Evolutionary conservation across 2,113 vertebrate species (phyloP).

Genomic region (Glareola pratincola): DNA sequence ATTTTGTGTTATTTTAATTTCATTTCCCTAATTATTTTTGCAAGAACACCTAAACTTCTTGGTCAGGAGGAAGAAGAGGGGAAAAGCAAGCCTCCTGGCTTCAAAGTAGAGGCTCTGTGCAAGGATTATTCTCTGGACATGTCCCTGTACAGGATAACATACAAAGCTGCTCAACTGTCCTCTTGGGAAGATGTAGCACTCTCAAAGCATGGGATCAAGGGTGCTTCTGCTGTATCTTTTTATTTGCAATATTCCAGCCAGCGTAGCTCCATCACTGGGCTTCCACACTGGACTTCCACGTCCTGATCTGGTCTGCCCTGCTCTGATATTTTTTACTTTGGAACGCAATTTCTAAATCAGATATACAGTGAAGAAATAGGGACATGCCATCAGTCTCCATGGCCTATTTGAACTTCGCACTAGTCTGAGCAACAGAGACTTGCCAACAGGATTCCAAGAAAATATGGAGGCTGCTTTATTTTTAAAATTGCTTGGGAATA

Average conservation of each 20-base stretch:
- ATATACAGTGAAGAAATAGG: neutral
- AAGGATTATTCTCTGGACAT: neutral
- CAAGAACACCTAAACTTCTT: neutral
- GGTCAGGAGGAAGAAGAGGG: neutral
- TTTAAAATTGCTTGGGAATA: slow-evolving; percentile 40
- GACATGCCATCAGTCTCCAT: slow-evolving; percentile 15
- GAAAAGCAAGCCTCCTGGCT: neutral
- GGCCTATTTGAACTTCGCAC: slow-evolving; percentile 12
- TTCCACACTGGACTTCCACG: neutral
- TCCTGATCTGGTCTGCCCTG: neutral
- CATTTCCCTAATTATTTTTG: neutral
- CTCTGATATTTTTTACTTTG: neutral
- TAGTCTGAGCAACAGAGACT: neutral
- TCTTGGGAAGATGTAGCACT: neutral
- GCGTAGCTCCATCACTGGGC: accelerated
- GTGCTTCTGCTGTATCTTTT: neutral
- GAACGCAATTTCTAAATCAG: slow-evolving; percentile 26
- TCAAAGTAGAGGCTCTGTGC: neutral
- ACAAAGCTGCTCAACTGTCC: neutral
- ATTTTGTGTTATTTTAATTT: neutral
- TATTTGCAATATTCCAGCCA: neutral
- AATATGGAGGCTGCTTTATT: neutral
- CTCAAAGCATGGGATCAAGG: neutral
- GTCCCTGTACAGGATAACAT: neutral
- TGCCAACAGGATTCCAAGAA: slow-evolving; percentile 25